Evolutionary conservation across 2,113 vertebrate genomes (phyloP).

Genomic region (Phrynocephalus versicolor): DNA sequence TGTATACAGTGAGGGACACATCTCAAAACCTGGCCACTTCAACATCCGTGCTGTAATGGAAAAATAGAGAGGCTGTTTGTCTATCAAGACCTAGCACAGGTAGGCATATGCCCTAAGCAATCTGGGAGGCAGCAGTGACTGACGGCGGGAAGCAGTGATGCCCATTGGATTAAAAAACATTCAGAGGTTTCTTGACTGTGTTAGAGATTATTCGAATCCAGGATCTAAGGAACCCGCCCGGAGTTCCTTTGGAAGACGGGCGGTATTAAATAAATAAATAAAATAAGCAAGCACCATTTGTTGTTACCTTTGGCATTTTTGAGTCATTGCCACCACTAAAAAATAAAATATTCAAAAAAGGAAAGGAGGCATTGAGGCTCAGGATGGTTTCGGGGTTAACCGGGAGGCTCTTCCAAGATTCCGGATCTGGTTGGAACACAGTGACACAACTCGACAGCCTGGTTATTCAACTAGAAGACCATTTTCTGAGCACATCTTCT

Average conservation of each 20-base stretch:
- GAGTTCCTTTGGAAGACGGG: too few relatives aligned
- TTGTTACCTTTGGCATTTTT: constrained; percentile 1
- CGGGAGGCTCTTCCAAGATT: too few relatives aligned
- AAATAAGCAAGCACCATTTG: constrained; percentile 46
- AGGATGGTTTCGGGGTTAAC: not conserved
- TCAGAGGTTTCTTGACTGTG: not conserved
- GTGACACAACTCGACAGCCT: not conserved
- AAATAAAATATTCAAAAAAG: constrained; percentile 26
- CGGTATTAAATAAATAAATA: too few relatives aligned
- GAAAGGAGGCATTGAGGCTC: constrained; percentile 32
- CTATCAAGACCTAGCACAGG: constrained; percentile 15
- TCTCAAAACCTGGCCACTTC: constrained; percentile 91
- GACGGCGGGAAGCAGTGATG: not conserved
- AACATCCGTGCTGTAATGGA: constrained; percentile 87
- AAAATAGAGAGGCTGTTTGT: constrained; percentile 77
- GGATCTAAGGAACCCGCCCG: constrained; percentile 38
- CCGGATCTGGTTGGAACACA: not conserved
- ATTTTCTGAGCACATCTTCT: not conserved
- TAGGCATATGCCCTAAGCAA: constrained; percentile 5
- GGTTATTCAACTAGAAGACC: not conserved
- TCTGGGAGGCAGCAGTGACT: constrained; percentile 37
- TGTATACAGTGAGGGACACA: constrained; percentile 75
- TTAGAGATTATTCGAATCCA: not conserved
- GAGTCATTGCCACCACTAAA: not conserved
- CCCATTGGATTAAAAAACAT: not conserved